Evolutionary conservation across 2,113 vertebrate genomes (phyloP), one percentile per base, ranked within the genome.

Genomic region (Ammodytes marinus): DNA sequence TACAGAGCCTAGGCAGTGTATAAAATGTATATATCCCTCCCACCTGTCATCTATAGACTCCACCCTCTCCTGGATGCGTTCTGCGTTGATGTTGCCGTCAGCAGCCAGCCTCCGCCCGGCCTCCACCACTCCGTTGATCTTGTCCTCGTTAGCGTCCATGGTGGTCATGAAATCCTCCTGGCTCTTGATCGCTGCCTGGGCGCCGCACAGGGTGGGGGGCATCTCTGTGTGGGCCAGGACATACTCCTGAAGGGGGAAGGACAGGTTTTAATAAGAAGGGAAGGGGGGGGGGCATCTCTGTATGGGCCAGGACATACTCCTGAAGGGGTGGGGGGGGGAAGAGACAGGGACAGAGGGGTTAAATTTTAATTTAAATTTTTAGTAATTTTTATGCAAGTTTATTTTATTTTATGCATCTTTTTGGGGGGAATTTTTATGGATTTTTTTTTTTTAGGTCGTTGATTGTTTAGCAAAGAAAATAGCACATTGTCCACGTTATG

Each of bases 91-190:
- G 95, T 99, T 99, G 3, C 96, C 97, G 4, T 98, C 97, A 10
- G 96, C 96, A 75, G 97, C 96, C 52, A 99, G 94, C 82, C 98
- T 94, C 74, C 97, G 91, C 69, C 98, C 98, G 0, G 97, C 97
- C 83, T 99, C 98, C 69, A 99, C 97, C 49, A 99, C 98, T 0
- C 96, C 94, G 0, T 96, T 98, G 91, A 99, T 98, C 93, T 99
- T 99, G 75, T 99, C 98, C 84, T 99, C 98, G 0, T 97, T 99
- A 93, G 97, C 98, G 2, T 99, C 98, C 98, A 99, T 99, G 0
- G 98, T 99, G 89, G 97, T 99, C 97, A 99, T 99, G 93, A 99
- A 98, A 94, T 99, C 98, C 87, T 99, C 98, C 85, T 99, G 98
- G 80, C 97, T 99, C 86, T 97, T 99, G 86, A 99, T 99, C 71